Percentiles rank a stretch among this genome's conserved stretches.
Evolutionary conservation across 2,888 invertebrate genomes (phyloP).

Genomic region (Geophilus truncorum): DNA sequence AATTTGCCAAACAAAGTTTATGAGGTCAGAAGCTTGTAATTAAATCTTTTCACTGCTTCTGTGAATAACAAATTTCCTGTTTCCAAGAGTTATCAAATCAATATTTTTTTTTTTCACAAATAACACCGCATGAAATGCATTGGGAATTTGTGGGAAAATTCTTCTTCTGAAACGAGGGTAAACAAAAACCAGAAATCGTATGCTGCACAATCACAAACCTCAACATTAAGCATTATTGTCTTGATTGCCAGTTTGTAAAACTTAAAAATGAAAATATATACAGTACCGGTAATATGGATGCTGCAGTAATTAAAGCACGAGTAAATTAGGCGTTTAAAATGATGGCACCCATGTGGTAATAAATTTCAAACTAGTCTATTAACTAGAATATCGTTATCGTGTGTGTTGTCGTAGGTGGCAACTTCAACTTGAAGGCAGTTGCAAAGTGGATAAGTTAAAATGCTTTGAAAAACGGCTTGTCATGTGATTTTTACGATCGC

Average conservation of each 20-base stretch:
- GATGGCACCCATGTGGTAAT: background rate
- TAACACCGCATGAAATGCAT: too few relatives aligned
- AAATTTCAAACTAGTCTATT: background rate
- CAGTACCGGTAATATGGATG: too few relatives aligned
- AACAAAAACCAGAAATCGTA: too few relatives aligned
- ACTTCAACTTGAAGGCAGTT: background rate
- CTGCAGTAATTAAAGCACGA: too few relatives aligned
- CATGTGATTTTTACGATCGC: background rate
- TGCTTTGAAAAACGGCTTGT: background rate
- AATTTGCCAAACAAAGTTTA: constrained; percentile 13
- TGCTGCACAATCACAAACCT: too few relatives aligned
- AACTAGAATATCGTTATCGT: background rate
- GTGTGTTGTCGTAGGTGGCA: background rate
- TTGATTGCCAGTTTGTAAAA: too few relatives aligned
- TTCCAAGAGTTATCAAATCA: too few relatives aligned
- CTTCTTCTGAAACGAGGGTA: too few relatives aligned
- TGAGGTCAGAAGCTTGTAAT: constrained; percentile 22
- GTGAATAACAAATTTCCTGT: background rate
- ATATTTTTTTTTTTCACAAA: too few relatives aligned
- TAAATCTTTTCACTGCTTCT: background rate
- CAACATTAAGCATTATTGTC: too few relatives aligned
- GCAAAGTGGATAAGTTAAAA: background rate
- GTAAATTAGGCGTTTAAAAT: background rate
- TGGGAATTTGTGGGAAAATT: too few relatives aligned
- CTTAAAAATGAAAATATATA: too few relatives aligned